Base-by-base conservation (phyloP, 2,797 vertebrate genomes). In the Spondyliosoma cantharus region DNA sequence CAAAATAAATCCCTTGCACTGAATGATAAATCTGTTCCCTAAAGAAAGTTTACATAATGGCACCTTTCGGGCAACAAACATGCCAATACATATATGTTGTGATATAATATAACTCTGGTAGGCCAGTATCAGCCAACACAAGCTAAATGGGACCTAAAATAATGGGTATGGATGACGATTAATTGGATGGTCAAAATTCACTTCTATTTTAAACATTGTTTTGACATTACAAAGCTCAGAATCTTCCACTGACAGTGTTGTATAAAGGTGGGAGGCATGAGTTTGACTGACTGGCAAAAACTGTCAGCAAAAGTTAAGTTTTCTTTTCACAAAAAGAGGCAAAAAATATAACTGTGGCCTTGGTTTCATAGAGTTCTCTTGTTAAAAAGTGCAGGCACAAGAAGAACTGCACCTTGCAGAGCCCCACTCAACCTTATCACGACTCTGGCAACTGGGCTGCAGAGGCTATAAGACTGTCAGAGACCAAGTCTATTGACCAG, bases 401-500 rank as follows among this genome's bases (percentile, higher is more conserved):
- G 27, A 37, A 58, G 57, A 50, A 7, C 43, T 32, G 43, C 20
- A 32, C 27, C 50, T n/a, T 37, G n/a, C 57, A 50, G 25, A 71
- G 63, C 17, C 27, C 19, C 16, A 7, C 37, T 60, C 73, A 57
- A 61, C 78, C 66, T 45, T 65, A 24, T 65, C 65, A 65, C 54
- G 42, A 50, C 25, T 71, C 15, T 25, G 6, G 48, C 27, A 27
- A 62, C 20, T 24, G 9, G 29, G 20, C 72, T 63, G 54, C 67
- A 54, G 50, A 54, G 49, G 22, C 59, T 32, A 0, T 48, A n/a
- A 73, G 14, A 78, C 63, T 65, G 22, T 65, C 49, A 17, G 49
- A 71, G 53, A 60, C 65, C 58, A 70, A 48, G 19, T 43, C 19
- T 58, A 37, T 69, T 76, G 42, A 68, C 43, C 17, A 13, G 63